Conservation (phyloP, 1,140 invertebrate species). For the Cryptotermes secundus region DNA sequence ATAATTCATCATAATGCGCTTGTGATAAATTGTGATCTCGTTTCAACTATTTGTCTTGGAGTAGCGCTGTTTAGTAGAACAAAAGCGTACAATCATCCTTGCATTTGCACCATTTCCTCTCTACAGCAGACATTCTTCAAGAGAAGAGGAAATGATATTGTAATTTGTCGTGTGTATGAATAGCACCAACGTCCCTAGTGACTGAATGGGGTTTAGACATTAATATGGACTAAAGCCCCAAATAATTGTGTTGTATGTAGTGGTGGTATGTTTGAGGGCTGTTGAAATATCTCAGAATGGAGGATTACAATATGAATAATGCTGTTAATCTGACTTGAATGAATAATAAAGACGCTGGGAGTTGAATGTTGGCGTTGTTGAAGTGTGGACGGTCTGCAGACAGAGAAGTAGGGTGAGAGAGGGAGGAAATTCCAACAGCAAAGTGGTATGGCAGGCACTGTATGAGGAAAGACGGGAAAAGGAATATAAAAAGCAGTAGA, state of each 20-base stretch:
- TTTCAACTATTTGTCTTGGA: too few relatives aligned
- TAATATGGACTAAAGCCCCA: neutral
- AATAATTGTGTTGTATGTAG: neutral
- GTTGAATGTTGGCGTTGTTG: neutral
- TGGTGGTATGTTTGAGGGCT: neutral
- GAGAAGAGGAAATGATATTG: neutral
- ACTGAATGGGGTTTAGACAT: neutral
- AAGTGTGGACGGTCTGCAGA: neutral
- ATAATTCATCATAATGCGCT: too few relatives aligned
- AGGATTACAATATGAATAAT: conserved; percentile 14
- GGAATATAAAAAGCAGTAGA: too few relatives aligned
- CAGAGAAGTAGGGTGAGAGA: neutral
- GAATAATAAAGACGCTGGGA: neutral
- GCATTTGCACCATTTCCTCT: neutral
- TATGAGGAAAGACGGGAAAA: neutral
- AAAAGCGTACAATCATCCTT: too few relatives aligned
- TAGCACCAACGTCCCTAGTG: neutral
- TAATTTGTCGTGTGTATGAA: neutral
- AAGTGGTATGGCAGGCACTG: neutral
- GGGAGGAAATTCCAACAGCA: neutral
- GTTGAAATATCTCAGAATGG: neutral
- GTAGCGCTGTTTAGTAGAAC: too few relatives aligned
- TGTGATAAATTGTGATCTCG: too few relatives aligned
- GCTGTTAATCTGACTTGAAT: neutral
- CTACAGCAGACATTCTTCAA: neutral